phyloP scores from a whole-genome alignment of 2,113 vertebrate genomes.

The Lasiurus borealis region DNA sequence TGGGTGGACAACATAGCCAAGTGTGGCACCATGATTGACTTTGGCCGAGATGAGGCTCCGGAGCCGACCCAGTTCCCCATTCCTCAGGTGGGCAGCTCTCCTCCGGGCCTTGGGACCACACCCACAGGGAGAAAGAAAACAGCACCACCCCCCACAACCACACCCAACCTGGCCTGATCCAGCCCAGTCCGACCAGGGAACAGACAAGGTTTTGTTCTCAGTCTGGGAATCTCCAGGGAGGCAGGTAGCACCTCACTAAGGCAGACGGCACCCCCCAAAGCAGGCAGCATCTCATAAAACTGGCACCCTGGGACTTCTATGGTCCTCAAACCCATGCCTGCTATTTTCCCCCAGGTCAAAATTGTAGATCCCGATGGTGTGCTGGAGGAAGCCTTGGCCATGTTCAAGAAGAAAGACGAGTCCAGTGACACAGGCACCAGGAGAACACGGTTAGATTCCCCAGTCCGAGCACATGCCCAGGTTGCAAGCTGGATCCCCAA shows the following conservation, averaged over 20 bases:
- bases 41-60: slow-evolving; percentile 86
- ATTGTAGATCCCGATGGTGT: slow-evolving; percentile 88
- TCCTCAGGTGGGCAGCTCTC: slow-evolving; percentile 90
- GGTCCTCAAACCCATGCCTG: not conserved
- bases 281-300: not conserved
- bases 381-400: slow-evolving; percentile 83
- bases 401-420: slow-evolving; percentile 55
- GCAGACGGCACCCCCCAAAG: not conserved
- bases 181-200: not conserved
- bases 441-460: too few species aligned
- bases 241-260: not conserved
- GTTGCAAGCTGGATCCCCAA: too few species aligned
- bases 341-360: slow-evolving; percentile 86
- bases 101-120: not conserved
- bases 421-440: too few species aligned
- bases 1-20: slow-evolving; percentile 92
- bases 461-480: too few species aligned
- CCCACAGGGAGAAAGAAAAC: not conserved
- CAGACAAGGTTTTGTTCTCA: not conserved
- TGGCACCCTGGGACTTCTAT: not conserved
- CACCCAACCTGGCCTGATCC: not conserved
- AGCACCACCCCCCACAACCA: not conserved
- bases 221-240: not conserved
- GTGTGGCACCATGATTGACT: slow-evolving; percentile 92
- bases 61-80: slow-evolving; percentile 89